Conservation (phyloP, 2,797 vertebrate genomes). For the Bryconaethiops microstoma region DNA sequence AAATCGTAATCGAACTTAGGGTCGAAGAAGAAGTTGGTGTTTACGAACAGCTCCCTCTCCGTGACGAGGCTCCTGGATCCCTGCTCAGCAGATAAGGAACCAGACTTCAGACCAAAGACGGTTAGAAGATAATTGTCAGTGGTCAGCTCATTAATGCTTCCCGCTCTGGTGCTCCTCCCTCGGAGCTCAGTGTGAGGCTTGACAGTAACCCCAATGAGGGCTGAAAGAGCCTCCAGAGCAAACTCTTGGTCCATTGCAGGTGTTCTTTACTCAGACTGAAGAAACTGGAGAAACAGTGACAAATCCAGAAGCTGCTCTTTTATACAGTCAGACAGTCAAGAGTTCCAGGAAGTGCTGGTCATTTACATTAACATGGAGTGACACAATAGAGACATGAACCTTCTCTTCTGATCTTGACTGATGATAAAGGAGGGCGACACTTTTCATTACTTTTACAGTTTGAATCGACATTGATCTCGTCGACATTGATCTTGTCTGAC, state of each 20-base stretch:
- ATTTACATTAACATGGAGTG: too few relatives aligned
- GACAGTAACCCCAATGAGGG: neutral
- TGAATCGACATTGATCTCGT: too few relatives aligned
- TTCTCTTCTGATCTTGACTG: too few relatives aligned
- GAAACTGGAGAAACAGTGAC: neutral
- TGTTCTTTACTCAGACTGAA: neutral
- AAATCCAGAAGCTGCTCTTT: neutral
- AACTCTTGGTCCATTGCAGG: neutral
- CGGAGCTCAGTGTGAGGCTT: neutral
- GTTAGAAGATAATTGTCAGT: neutral
- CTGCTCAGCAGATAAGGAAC: neutral
- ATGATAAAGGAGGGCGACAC: too few relatives aligned
- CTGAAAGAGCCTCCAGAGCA: neutral
- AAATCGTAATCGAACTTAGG: constrained; percentile 50
- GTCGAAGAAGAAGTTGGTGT: constrained; percentile 38
- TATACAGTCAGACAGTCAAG: neutral
- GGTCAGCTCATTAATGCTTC: neutral
- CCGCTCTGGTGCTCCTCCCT: neutral
- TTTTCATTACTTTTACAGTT: too few relatives aligned
- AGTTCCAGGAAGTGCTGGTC: neutral
- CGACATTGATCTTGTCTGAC: too few relatives aligned
- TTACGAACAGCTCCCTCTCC: constrained; percentile 20
- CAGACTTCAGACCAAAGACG: neutral
- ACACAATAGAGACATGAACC: too few relatives aligned
- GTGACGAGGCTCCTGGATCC: neutral